These are phyloP conservation scores for Branchinecta lindahli DNA, from an alignment of 1,140 invertebrate species.

Conservation along the genomic window DNA sequence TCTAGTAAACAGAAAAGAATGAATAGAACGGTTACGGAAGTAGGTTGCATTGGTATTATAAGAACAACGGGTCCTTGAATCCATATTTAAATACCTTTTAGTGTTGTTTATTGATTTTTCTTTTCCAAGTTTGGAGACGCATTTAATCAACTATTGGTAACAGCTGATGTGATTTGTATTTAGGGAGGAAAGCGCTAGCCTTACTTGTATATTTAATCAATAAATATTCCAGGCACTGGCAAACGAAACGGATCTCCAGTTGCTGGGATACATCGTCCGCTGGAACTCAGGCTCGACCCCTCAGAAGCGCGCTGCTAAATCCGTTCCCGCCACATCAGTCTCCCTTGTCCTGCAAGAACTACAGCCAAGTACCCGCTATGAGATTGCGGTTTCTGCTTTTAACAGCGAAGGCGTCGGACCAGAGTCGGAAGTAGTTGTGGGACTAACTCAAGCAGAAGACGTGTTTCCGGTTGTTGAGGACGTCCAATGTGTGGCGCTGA, in stretches of 20 bases:
- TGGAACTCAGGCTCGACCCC: background rate
- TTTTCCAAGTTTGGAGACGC: too few relatives aligned
- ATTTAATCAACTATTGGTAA: too few relatives aligned
- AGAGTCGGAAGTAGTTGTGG: background rate
- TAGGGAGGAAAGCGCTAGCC: too few relatives aligned
- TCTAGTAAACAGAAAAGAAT: too few relatives aligned
- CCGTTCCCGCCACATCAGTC: background rate
- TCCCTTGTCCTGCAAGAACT: background rate
- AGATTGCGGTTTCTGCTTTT: background rate
- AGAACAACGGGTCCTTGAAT: too few relatives aligned
- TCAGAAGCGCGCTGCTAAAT: background rate
- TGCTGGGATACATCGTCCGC: background rate
- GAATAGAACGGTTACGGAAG: too few relatives aligned
- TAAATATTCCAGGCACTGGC: background rate
- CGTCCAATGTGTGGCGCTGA: background rate
- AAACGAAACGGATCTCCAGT: background rate
- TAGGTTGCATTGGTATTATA: too few relatives aligned
- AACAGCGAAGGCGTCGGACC: slow-evolving; percentile 2
- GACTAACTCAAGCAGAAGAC: background rate
- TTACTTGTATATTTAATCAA: too few relatives aligned
- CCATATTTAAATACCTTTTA: too few relatives aligned
- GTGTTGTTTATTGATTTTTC: too few relatives aligned
- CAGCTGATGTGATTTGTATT: too few relatives aligned
- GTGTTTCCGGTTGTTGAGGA: background rate
- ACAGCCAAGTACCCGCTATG: background rate